A percentile compares a stretch with the other conserved stretches of the same genome.
phyloP scores from a whole-genome alignment of 2,113 vertebrate species.

The Danionella cerebrum region DNA sequence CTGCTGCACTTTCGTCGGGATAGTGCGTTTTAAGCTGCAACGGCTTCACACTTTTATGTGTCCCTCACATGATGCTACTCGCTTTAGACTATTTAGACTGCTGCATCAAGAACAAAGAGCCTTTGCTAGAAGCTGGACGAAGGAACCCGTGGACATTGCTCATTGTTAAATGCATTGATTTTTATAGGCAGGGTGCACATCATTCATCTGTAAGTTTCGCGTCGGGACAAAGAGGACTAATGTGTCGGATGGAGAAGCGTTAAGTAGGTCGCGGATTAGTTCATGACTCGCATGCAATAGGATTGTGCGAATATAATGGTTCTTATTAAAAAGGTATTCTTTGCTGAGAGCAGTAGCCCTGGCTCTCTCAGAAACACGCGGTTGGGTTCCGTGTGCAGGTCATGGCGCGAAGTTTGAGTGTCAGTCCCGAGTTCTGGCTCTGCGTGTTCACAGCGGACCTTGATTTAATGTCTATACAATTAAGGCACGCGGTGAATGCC shows the following conservation, averaged over 20 bases:
- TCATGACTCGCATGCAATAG: neutral
- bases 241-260: neutral
- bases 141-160: constrained; percentile 11
- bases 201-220: neutral
- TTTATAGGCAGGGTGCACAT: neutral
- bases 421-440: constrained; percentile 70
- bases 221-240: neutral
- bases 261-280: neutral
- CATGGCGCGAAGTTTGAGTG: constrained; percentile 37
- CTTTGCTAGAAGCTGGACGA: neutral
- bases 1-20: constrained; percentile 39
- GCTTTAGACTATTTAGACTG: neutral
- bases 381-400: constrained; percentile 26
- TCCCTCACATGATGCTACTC: neutral
- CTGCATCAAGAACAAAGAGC: constrained; percentile 23
- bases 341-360: too few species aligned
- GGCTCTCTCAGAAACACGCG: constrained; percentile 30
- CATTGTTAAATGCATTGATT: neutral
- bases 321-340: constrained; percentile 27
- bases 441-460: constrained; percentile 99
- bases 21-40: neutral
- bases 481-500: constrained; percentile 99
- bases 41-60: neutral
- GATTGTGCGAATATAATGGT: neutral
- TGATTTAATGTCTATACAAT: constrained; percentile 99